Base-by-base conservation (phyloP, 2,113 vertebrate species). In the Amphilophus citrinellus region DNA sequence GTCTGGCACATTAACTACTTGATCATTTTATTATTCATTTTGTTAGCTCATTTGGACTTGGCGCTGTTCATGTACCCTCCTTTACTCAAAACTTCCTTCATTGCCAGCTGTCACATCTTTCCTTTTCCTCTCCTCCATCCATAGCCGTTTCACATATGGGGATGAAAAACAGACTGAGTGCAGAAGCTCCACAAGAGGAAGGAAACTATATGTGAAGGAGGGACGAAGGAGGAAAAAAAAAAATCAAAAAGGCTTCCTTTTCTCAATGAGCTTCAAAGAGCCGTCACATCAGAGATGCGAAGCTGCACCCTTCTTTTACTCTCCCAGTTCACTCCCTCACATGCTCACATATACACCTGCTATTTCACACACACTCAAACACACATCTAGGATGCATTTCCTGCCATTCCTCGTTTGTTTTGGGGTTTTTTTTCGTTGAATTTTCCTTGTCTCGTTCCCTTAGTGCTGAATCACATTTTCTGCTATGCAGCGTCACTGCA, bases 221-320 rank as follows among this genome's bases (percentile, higher is more conserved):
- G 61, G 82, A 83, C 66, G 65, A 53, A 66, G 58, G 56, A 57
- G n/a, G 11, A 57, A 61, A 27, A 79, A 22, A 13, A 44, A 22
- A 32, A 32, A 20, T 73, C 60, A 10, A 61, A 84, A 58, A 6
- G 42, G 22, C 87, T 84, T 61, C 82, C 50, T 89, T 85, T 85
- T 89, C 80, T 90, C 86, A 89, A 83, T 81, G 83, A 87, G 89
- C 84, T 86, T 88, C 87, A 92, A 88, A 91, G 85, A 79, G 71
- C 81, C 61, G 77, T 89, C 81, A 68, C 83, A 77, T 89, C 81
- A 88, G 73, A 87, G 77, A 78, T 18, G 6, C 10, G 1, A 77
- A 30, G 59, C 89, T 87, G 53, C 82, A 61, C 77, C 61, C 57
- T 18, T 62, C 61, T 78, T 62, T 62, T 65, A 9, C 77, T 78